Conservation (phyloP, 2,113 vertebrate genomes). For the Podarcis cretensis region DNA sequence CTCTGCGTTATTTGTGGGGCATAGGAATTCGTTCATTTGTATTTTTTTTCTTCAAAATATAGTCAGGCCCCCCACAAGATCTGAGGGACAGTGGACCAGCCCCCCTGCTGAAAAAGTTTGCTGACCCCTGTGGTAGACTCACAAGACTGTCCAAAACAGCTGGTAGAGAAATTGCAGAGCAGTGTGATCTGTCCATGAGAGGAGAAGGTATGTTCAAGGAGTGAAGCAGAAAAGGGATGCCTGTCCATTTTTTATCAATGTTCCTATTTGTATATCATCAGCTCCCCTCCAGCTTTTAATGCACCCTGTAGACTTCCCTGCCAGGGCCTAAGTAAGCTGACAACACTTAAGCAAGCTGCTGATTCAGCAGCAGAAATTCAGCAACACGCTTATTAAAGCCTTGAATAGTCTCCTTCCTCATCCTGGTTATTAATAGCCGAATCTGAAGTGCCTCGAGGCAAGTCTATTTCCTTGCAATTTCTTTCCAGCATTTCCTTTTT, state of each 20-base stretch:
- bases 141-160: background rate
- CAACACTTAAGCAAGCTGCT: slow-evolving; percentile 33
- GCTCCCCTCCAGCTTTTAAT: background rate
- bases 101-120: too few species aligned
- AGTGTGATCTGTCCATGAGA: background rate
- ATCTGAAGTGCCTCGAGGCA: background rate
- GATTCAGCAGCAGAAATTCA: slow-evolving; percentile 35
- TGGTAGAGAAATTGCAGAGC: too few species aligned
- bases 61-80: too few species aligned
- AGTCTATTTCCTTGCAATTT: background rate
- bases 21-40: too few species aligned
- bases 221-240: background rate
- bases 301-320: background rate
- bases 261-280: background rate
- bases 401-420: slow-evolving; percentile 14
- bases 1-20: too few species aligned
- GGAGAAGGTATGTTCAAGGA: background rate
- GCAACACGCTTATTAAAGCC: background rate
- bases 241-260: rapidly evolving
- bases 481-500: background rate
- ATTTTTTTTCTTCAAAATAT: too few species aligned
- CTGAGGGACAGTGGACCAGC: too few species aligned
- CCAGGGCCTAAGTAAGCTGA: slow-evolving; percentile 10
- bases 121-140: too few species aligned
- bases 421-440: slow-evolving; percentile 33